Conservation (phyloP, 1,140 invertebrate species). For the Drosophila pseudoobscura region DNA sequence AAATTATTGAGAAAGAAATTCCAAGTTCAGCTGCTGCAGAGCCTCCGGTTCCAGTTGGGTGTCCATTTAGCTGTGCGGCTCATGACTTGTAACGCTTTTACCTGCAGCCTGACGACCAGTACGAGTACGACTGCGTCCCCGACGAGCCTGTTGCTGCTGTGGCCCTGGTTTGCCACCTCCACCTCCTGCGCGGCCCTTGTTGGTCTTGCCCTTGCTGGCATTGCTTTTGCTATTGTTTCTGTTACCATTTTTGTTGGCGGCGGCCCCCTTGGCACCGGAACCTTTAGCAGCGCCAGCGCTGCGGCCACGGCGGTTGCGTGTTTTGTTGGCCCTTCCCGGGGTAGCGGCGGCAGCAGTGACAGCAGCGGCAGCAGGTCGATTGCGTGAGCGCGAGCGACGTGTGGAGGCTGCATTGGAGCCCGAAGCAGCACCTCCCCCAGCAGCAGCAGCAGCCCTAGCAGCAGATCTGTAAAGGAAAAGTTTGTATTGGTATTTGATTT, state of each 20-base stretch:
- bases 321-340: slow-evolving; percentile 34
- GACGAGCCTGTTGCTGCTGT: slow-evolving; percentile 55
- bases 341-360: slow-evolving; percentile 37
- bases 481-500: neutral
- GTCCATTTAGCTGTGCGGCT: slow-evolving; percentile 14
- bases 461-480: slow-evolving; percentile 44
- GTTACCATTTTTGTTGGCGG: slow-evolving; percentile 32
- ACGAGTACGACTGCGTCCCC: slow-evolving; percentile 78
- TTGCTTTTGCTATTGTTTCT: slow-evolving; percentile 21
- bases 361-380: slow-evolving; percentile 48
- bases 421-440: slow-evolving; percentile 24
- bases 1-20: neutral
- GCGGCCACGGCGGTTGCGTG: slow-evolving; percentile 63
- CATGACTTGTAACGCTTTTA: slow-evolving; percentile 73
- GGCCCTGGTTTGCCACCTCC: neutral
- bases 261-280: slow-evolving; percentile 10
- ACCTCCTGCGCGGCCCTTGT: slow-evolving; percentile 16
- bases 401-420: slow-evolving; percentile 27
- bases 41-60: slow-evolving; percentile 25
- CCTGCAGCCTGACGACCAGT: slow-evolving; percentile 64
- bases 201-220: slow-evolving; percentile 26
- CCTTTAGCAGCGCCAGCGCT: slow-evolving; percentile 48
- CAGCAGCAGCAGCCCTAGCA: slow-evolving; percentile 52
- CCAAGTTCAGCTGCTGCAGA: slow-evolving; percentile 24
- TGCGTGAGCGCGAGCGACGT: slow-evolving; percentile 58